Conservation (phyloP, 2,797 vertebrate genomes). For the Discoglossus pictus region DNA sequence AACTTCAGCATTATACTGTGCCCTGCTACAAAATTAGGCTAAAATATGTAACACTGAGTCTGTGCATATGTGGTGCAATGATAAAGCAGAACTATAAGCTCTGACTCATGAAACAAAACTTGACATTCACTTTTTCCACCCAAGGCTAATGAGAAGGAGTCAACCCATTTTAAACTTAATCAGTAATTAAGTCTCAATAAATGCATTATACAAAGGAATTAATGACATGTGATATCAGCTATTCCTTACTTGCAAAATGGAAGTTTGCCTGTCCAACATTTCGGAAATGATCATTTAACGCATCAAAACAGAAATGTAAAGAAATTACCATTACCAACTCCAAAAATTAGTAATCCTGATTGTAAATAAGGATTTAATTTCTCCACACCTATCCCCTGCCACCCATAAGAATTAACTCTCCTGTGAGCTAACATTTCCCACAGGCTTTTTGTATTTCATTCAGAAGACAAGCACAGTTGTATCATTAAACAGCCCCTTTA, state of each 20-base stretch:
- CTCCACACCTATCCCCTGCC: slow-evolving; percentile 11
- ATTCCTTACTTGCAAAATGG: slow-evolving; percentile 4
- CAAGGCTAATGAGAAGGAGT: neutral
- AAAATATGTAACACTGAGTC: too few species aligned
- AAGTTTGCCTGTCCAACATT: slow-evolving; percentile 24
- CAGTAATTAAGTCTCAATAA: too few species aligned
- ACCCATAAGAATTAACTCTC: slow-evolving; percentile 19
- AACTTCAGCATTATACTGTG: too few species aligned
- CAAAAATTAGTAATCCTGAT: slow-evolving; percentile 14
- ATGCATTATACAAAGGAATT: too few species aligned
- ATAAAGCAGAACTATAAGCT: slow-evolving; percentile 4
- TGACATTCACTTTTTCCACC: slow-evolving; percentile 9
- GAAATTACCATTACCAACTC: neutral
- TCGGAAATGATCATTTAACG: neutral
- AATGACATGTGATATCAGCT: too few species aligned
- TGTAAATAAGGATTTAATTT: slow-evolving; percentile 12
- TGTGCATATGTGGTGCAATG: neutral
- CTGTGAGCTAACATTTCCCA: slow-evolving; percentile 18
- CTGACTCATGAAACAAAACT: slow-evolving; percentile 3
- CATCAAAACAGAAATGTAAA: slow-evolving; percentile 18
- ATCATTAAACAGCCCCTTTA: slow-evolving; percentile 59
- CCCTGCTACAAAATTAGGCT: too few species aligned
- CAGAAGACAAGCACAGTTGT: slow-evolving; percentile 57
- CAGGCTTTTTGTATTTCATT: slow-evolving; percentile 38
- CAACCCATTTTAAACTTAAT: neutral